Evolutionary conservation across 2,113 vertebrate species (phyloP).

Genomic region (Holacanthus passer): DNA sequence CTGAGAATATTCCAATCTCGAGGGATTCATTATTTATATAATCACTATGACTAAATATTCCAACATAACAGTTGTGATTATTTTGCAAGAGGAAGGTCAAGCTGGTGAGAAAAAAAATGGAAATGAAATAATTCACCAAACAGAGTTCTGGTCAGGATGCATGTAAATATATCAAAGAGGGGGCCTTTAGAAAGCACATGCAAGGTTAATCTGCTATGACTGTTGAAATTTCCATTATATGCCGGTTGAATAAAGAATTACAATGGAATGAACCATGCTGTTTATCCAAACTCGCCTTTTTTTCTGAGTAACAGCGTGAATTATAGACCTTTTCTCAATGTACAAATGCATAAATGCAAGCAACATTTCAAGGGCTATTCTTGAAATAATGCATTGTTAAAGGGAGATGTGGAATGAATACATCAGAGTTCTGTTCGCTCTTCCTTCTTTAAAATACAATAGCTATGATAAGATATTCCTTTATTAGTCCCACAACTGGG

Average conservation of each 20-base stretch:
- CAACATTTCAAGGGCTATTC: constrained; percentile 61
- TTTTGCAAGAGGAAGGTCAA: constrained; percentile 97
- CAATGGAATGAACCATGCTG: constrained; percentile 77
- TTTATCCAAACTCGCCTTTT: constrained; percentile 79
- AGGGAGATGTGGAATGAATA: constrained; percentile 30
- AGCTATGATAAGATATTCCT: no score
- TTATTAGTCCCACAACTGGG: no score
- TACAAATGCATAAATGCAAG: constrained; percentile 70
- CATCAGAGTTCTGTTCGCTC: constrained; percentile 44
- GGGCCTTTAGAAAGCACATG: constrained; percentile 84
- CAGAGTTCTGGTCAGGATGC: constrained; percentile 90
- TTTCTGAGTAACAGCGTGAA: constrained; percentile 67
- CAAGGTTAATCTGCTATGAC: constrained; percentile 96
- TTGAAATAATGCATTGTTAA: constrained; percentile 55
- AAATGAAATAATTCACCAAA: constrained; percentile 95
- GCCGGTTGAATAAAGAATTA: constrained; percentile 88
- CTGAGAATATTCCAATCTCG: constrained; percentile 82
- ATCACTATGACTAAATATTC: constrained; percentile 88
- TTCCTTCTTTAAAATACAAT: constrained; percentile 43
- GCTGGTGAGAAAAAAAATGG: constrained; percentile 88
- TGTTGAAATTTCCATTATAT: constrained; percentile 94
- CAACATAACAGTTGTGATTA: constrained; percentile 95
- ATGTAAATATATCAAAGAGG: constrained; percentile 93
- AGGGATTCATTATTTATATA: constrained; percentile 94
- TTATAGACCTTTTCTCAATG: constrained; percentile 64